Percentiles rank a stretch among this genome's conserved stretches.
Evolutionary conservation across 2,888 invertebrate genomes (phyloP).

Genomic region (Digitonthophagus gazella): DNA sequence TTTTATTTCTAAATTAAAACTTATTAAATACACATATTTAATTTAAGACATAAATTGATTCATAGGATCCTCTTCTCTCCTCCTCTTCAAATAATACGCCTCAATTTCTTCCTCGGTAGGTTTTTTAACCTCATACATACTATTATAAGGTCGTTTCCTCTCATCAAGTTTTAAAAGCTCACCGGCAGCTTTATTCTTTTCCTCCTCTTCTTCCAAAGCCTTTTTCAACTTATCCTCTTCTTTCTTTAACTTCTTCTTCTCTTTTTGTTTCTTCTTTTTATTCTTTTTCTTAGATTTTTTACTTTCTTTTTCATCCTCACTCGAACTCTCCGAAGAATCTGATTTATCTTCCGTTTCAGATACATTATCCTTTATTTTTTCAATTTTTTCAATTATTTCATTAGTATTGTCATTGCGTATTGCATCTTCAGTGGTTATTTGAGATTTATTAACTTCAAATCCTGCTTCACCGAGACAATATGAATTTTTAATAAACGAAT

Average conservation of each 20-base stretch:
- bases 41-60: conserved; percentile 61
- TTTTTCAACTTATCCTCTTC: conserved; percentile 60
- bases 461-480: conserved; percentile 83
- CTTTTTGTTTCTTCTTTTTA: conserved; percentile 50
- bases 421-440: conserved; percentile 26
- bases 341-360: conserved; percentile 31
- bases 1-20: conserved; percentile 11
- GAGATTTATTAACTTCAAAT: conserved; percentile 11
- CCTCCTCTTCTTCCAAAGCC: conserved; percentile 67
- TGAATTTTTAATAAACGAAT: conserved; percentile 85
- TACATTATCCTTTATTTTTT: conserved; percentile 32
- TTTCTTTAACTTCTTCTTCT: conserved; percentile 42
- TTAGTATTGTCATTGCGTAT: too few species aligned
- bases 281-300: conserved; percentile 53
- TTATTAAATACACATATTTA: conserved; percentile 18
- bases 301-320: conserved; percentile 52
- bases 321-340: conserved; percentile 25
- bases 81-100: conserved; percentile 84
- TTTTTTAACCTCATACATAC: conserved; percentile 78
- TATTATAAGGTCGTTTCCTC: conserved; percentile 90
- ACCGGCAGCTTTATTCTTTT: conserved; percentile 61
- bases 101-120: conserved; percentile 93
- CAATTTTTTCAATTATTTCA: conserved; percentile 38
- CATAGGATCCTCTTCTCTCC: conserved; percentile 92
- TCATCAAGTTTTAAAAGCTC: conserved; percentile 74